Conservation (phyloP, 2,797 vertebrate species). For the Trachops cirrhosus region DNA sequence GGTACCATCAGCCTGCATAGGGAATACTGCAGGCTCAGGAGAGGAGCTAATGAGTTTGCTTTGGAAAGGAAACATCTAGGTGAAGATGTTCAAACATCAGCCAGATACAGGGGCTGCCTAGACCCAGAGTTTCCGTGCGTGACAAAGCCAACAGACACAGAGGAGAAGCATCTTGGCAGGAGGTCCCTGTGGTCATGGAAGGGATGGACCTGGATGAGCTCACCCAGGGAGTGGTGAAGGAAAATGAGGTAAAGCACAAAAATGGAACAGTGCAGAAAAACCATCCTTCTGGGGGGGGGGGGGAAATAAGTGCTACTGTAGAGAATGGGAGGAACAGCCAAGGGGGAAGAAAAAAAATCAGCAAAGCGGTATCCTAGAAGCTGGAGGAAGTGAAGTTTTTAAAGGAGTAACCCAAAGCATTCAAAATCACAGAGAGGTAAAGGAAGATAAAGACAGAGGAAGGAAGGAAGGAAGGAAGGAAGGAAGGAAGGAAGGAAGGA, state of each 20-base stretch:
- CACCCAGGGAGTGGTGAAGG: not conserved
- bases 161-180: conserved; percentile 22
- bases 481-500: too few species aligned
- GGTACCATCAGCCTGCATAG: not conserved
- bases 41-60: not conserved
- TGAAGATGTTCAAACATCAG: conserved; percentile 5
- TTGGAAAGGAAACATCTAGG: conserved; percentile 17
- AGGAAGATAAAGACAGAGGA: not conserved
- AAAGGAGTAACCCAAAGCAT: not conserved
- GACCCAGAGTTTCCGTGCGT: not conserved
- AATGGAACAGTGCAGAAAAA: not conserved
- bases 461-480: not conserved
- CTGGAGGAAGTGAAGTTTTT: not conserved
- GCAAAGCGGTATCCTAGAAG: not conserved
- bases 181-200: not conserved
- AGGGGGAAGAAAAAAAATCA: not conserved
- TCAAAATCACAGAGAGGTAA: not conserved
- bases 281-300: not conserved
- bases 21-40: not conserved
- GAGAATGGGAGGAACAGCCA: not conserved
- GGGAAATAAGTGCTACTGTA: not conserved
- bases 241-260: not conserved
- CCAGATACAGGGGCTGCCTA: not conserved
- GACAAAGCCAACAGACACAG: not conserved
- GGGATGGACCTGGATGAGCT: conserved; percentile 2